Conservation (phyloP, 1,140 invertebrate genomes). For the Cyclina sinensis region DNA sequence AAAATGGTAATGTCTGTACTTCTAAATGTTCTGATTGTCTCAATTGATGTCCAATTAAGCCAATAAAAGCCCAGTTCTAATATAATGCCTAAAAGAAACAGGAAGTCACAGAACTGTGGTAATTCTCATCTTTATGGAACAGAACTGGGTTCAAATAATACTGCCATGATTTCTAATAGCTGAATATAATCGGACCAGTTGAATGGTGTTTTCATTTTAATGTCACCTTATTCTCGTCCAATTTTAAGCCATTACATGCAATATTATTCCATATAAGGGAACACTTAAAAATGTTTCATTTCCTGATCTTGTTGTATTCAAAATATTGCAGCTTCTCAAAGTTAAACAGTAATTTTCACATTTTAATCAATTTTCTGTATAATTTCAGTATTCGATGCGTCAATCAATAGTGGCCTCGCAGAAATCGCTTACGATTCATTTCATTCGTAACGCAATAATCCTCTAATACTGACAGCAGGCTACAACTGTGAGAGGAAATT, state of each 20-base stretch:
- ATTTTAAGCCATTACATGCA: constrained; percentile 1
- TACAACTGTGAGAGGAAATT: constrained; percentile 40
- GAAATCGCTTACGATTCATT: constrained; percentile 52
- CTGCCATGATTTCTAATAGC: no score
- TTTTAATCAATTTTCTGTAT: constrained; percentile 57
- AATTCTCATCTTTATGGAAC: no score
- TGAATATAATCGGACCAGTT: no score
- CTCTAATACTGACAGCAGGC: background rate
- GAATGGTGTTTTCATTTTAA: no score
- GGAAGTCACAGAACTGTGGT: no score
- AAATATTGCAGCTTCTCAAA: background rate
- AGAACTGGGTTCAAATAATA: no score
- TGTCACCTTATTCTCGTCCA: background rate
- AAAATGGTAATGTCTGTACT: no score
- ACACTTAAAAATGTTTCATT: background rate
- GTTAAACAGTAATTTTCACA: constrained; percentile 41
- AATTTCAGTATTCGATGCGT: constrained; percentile 26
- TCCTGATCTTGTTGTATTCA: constrained; percentile 5
- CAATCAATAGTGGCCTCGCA: constrained; percentile 7
- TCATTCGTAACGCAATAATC: constrained; percentile 27
- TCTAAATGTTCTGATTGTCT: no score
- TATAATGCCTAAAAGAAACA: no score
- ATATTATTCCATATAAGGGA: background rate
- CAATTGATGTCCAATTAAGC: no score
- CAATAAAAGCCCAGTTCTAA: no score